A percentile compares a stretch with the other conserved stretches of the same genome.
phyloP scores from a whole-genome alignment of 2,113 vertebrate species.

The Dromiciops gliroides region DNA sequence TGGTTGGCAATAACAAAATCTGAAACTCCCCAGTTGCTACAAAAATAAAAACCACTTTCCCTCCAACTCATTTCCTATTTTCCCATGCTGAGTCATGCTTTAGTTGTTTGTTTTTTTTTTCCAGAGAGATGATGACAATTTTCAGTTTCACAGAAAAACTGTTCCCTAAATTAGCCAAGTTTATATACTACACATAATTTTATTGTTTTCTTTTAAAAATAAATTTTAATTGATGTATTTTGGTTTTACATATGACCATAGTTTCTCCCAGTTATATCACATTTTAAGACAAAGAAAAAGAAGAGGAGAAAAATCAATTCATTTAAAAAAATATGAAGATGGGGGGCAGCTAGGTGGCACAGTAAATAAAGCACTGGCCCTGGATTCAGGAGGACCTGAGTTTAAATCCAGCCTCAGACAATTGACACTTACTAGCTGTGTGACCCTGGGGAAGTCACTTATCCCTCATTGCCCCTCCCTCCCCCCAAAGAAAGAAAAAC shows the following conservation, averaged over 20 bases:
- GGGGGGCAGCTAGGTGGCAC: not conserved
- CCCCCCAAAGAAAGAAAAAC: too few relatives aligned
- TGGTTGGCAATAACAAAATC: conserved; percentile 18
- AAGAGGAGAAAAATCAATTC: not conserved
- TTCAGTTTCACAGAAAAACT: conserved; percentile 26
- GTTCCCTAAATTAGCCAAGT: conserved; percentile 27
- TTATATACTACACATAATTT: not conserved
- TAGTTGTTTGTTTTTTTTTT: conserved; percentile 65
- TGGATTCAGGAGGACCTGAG: not conserved
- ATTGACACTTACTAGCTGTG: not conserved
- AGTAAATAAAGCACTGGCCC: not conserved
- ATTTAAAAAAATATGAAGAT: not conserved
- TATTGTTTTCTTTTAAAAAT: not conserved
- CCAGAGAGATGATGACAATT: conserved; percentile 43
- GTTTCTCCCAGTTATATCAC: not conserved
- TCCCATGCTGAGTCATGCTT: conserved; percentile 66
- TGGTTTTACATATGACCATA: not conserved
- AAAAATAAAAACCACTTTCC: conserved; percentile 39
- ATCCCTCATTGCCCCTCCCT: too few relatives aligned
- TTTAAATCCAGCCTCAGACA: not conserved
- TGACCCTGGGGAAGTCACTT: not conserved
- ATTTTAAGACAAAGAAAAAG: not conserved
- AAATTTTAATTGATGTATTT: not conserved
- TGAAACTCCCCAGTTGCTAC: conserved; percentile 10
- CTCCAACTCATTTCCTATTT: conserved; percentile 67